Base-by-base conservation (phyloP, 2,888 invertebrate species). In the Caenorhabditis imperialis region DNA sequence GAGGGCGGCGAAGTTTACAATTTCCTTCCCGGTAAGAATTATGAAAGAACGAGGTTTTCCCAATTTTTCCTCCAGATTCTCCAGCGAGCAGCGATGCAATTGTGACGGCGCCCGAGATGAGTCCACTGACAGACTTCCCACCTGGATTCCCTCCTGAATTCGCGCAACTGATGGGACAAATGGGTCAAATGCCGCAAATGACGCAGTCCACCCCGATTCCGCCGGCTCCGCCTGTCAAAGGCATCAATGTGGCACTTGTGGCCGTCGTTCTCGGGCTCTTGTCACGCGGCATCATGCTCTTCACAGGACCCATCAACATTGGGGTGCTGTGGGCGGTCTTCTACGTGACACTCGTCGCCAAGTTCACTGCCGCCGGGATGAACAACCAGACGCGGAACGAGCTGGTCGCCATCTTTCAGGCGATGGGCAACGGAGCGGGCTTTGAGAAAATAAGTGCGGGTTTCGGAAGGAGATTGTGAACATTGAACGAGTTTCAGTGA, bases 1-100 rank as follows among this genome's bases (percentile, higher is more conserved):
- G 81, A 81, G 48, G 81, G 81, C n/a, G 81, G 81, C 12, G 81
- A 81, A 20, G 75, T 70, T n/a, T 77, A 58, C 30, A 69, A 58
- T 48, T 45, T 61, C 40, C 30, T 63, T 16, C 38, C 63, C 18
- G 40, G 63, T 65, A 35, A 55, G 63, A 42, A 8, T n/a, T 4
- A 14, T 55, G 23, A 35, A 14, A 14, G 8, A 6, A 16, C 37
- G 35, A 42, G 45, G 35, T 27, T 25, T 35, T 20, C 14, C 16
- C 33, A 40, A 20, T 44, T 60, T 47, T 48, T n/a, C 1, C 4
- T 44, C 12, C 48, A 48, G 48, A 33, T 12, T n/a, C n/a, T n/a
- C 48, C 48, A 1, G 4, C 20, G 6, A 22, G 16, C 14, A 30
- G 38, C 18, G 18, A 23, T 12, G 37, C 27, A 27, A 40, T 23